Evolutionary conservation across 2,113 vertebrate genomes (phyloP).

Genomic region (Piliocolobus tephrosceles): DNA sequence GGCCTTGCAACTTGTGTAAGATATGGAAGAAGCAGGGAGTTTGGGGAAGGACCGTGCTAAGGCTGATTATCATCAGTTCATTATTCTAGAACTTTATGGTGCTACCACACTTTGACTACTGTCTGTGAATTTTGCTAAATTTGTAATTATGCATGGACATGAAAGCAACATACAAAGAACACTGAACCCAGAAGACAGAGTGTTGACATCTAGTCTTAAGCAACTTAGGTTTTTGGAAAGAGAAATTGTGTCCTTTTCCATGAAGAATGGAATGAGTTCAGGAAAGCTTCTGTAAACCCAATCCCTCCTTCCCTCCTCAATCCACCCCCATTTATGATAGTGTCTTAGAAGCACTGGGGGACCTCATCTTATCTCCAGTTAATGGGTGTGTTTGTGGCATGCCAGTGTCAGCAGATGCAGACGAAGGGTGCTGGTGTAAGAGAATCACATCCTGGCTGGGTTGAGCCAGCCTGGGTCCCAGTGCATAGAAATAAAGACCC

Average conservation of each 20-base stretch:
- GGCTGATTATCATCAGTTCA: neutral
- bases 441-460: neutral
- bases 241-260: neutral
- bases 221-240: neutral
- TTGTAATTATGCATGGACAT: neutral
- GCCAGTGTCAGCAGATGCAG: too few species aligned
- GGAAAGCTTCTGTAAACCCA: neutral
- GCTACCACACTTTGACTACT: neutral
- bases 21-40: neutral
- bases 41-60: neutral
- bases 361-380: neutral
- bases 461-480: neutral
- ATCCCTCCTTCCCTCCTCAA: neutral
- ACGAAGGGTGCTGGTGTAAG: accelerated
- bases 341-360: too few species aligned
- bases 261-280: neutral
- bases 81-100: neutral
- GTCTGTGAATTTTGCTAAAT: neutral
- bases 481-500: neutral
- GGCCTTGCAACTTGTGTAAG: neutral
- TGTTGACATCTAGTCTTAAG: neutral
- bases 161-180: neutral
- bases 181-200: neutral
- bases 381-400: neutral
- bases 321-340: neutral